A percentile compares a stretch with the other conserved stretches of the same genome.
Conservation (phyloP, 2,888 invertebrate species). For the Cecidostiba fungosa region DNA sequence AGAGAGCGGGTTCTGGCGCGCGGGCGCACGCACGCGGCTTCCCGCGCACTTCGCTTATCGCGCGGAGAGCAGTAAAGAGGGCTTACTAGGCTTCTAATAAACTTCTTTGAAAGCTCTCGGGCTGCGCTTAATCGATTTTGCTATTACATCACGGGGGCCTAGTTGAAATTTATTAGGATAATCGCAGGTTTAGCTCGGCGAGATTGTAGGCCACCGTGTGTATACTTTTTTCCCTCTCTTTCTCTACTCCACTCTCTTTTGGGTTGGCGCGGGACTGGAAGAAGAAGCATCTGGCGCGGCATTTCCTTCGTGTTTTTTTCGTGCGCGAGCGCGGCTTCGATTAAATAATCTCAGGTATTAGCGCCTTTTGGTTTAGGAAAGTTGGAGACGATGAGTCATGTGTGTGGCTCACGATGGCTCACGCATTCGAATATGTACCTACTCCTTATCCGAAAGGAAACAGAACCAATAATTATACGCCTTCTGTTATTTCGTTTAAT, state of each 20-base stretch:
- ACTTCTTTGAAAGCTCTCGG: conserved; percentile 41
- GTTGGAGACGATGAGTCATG: conserved; percentile 48
- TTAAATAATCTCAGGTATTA: conserved; percentile 48
- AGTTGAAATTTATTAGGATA: conserved; percentile 53
- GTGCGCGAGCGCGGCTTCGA: not conserved
- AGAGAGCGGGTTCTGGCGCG: not conserved
- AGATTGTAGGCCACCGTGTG: not conserved
- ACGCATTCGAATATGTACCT: not conserved
- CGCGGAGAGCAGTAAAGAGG: not conserved
- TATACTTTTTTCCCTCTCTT: conserved; percentile 21
- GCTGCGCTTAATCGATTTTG: conserved; percentile 42
- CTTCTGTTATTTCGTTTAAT: conserved; percentile 35
- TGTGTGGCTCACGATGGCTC: not conserved
- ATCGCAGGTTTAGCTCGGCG: conserved; percentile 16
- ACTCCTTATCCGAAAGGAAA: conserved; percentile 15
- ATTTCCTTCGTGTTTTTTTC: conserved; percentile 26
- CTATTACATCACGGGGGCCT: conserved; percentile 32
- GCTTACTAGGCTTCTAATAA: conserved; percentile 48
- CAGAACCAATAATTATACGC: conserved; percentile 52
- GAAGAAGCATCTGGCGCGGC: conserved; percentile 28
- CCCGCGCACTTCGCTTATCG: conserved; percentile 45
- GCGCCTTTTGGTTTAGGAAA: conserved; percentile 14
- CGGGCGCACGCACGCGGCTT: not conserved
- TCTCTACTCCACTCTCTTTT: not conserved
- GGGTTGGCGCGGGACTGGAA: not conserved